Conservation (phyloP, 2,113 vertebrate species). For the Perca schrenkii region DNA sequence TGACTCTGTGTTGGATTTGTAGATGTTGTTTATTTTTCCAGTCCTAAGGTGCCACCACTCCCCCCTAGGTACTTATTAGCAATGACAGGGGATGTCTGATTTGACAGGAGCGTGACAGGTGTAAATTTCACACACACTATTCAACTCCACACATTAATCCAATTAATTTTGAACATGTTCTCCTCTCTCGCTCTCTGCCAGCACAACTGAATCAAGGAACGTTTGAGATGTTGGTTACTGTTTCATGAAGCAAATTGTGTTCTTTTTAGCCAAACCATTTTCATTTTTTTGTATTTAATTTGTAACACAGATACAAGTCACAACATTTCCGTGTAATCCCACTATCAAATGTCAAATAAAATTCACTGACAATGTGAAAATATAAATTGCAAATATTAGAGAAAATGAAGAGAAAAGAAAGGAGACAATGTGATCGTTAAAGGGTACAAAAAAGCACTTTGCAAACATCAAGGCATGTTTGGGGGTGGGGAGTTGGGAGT, state of each 20-base stretch:
- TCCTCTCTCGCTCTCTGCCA: slow-evolving; percentile 19
- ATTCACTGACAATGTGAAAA: neutral
- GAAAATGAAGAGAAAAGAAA: neutral
- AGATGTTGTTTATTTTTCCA: slow-evolving; percentile 55
- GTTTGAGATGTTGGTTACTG: neutral
- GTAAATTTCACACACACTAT: slow-evolving; percentile 81
- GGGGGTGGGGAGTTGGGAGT: slow-evolving; percentile 36
- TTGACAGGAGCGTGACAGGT: slow-evolving; percentile 74
- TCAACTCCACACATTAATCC: slow-evolving; percentile 72
- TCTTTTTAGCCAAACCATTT: neutral
- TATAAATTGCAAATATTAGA: neutral
- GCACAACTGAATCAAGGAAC: neutral
- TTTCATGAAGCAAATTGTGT: neutral
- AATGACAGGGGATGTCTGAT: slow-evolving; percentile 72
- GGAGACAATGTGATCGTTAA: slow-evolving; percentile 11
- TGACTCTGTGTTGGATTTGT: slow-evolving; percentile 9
- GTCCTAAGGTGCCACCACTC: slow-evolving; percentile 41
- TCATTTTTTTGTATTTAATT: slow-evolving; percentile 15
- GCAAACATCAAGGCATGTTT: slow-evolving; percentile 48
- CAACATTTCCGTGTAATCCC: neutral
- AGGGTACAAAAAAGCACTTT: slow-evolving; percentile 28
- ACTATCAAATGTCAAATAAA: neutral
- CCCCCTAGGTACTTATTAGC: slow-evolving; percentile 75
- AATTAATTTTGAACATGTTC: slow-evolving; percentile 78
- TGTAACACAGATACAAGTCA: neutral